phyloP scores from a whole-genome alignment of 2,888 invertebrate genomes.

The Cataglyphis rosenhaueri region DNA sequence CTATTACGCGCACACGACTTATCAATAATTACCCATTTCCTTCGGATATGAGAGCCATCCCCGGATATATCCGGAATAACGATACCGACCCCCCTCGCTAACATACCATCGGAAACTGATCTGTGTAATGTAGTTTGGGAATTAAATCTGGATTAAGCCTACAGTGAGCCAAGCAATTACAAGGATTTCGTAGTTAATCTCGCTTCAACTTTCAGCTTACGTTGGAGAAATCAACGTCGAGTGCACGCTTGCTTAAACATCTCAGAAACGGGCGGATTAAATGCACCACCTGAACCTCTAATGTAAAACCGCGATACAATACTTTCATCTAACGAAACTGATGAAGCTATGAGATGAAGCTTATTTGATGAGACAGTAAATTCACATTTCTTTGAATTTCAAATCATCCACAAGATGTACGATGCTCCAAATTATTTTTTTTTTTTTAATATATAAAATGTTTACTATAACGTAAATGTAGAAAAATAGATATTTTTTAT shows the following conservation, averaged over 20 bases:
- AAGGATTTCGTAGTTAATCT: slow-evolving; percentile 44
- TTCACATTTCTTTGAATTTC: background rate
- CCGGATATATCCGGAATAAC: slow-evolving; percentile 46
- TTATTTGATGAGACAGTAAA: background rate
- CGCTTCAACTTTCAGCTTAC: slow-evolving; percentile 36
- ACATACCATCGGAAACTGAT: slow-evolving; percentile 14
- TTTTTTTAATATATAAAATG: background rate
- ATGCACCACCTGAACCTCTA: slow-evolving; percentile 29
- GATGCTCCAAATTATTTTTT: background rate
- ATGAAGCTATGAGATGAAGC: background rate
- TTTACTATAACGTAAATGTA: background rate
- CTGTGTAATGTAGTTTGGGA: slow-evolving; percentile 30
- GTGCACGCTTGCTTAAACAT: slow-evolving; percentile 12
- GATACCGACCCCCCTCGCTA: background rate
- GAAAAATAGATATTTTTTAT: background rate
- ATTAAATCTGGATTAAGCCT: slow-evolving; percentile 31
- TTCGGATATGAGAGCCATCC: slow-evolving; percentile 5
- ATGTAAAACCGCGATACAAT: slow-evolving; percentile 26
- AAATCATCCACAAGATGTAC: background rate
- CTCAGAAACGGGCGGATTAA: slow-evolving; percentile 30
- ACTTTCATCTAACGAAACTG: background rate
- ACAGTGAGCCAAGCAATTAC: slow-evolving; percentile 45
- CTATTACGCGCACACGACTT: slow-evolving; percentile 31
- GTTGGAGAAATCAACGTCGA: slow-evolving; percentile 33
- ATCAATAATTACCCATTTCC: slow-evolving; percentile 52